phyloP scores from a whole-genome alignment of 2,113 vertebrate genomes.

The Isichthys henryi region DNA sequence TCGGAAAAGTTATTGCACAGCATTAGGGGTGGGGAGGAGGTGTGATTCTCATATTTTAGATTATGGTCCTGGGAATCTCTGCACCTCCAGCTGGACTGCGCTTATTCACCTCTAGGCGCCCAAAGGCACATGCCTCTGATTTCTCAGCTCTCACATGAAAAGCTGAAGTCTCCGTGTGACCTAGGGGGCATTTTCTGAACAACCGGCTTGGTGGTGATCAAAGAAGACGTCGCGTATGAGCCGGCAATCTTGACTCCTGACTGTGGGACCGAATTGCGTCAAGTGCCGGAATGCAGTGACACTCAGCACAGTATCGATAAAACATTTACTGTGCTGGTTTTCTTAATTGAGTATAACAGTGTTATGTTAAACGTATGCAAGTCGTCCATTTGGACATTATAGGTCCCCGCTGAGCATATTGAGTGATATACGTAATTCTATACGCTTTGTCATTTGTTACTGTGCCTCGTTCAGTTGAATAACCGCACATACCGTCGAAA shows the following conservation, averaged over 20 bases:
- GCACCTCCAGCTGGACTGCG: conserved; percentile 33
- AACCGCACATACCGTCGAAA: neutral
- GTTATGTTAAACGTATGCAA: neutral
- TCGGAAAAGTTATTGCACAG: neutral
- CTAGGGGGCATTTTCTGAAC: conserved; percentile 37
- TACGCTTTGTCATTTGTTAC: neutral
- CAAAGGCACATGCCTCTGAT: neutral
- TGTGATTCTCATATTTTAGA: conserved; percentile 46
- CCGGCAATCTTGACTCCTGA: conserved; percentile 31
- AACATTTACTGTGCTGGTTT: neutral
- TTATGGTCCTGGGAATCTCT: conserved; percentile 30
- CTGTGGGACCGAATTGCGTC: conserved; percentile 26
- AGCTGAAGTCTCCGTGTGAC: conserved; percentile 18
- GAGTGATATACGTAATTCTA: neutral
- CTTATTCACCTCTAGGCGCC: conserved; percentile 28
- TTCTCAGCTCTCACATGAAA: conserved; percentile 27
- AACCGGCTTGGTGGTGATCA: conserved; percentile 28
- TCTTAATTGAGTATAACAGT: neutral
- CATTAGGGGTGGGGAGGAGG: conserved; percentile 10
- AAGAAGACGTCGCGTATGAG: conserved; percentile 29
- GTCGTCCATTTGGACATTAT: neutral
- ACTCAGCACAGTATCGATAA: neutral
- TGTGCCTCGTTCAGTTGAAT: neutral
- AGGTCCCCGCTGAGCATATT: too few relatives aligned
- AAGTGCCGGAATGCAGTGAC: neutral